phyloP scores from a whole-genome alignment of 2,113 vertebrate species.

The Colossoma macropomum region DNA sequence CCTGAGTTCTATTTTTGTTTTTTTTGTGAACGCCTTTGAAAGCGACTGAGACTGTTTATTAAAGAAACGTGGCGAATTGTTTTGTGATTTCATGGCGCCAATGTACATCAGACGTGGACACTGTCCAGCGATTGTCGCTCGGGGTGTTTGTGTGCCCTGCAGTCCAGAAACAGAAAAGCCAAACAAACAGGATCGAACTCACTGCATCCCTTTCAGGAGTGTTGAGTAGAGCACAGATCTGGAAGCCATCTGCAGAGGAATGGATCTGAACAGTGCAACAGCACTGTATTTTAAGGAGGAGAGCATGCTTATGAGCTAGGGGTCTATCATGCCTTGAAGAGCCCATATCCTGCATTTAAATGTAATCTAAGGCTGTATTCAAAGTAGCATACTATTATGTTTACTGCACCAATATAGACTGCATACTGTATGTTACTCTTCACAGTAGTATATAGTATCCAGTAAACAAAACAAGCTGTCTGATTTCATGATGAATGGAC shows the following conservation, averaged over 20 bases:
- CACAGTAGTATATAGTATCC: too few species aligned
- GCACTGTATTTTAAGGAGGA: too few species aligned
- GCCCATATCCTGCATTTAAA: too few species aligned
- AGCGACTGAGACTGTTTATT: neutral
- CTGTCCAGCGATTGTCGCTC: neutral
- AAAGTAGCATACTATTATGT: too few species aligned
- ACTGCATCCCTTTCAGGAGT: neutral
- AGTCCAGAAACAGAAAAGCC: neutral
- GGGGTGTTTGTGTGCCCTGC: neutral
- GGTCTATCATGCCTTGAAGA: too few species aligned
- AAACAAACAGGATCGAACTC: neutral
- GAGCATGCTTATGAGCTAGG: neutral
- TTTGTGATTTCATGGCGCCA: neutral
- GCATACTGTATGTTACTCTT: too few species aligned
- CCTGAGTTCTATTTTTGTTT: neutral
- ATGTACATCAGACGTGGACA: neutral
- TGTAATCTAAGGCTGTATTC: too few species aligned
- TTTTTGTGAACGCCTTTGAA: neutral
- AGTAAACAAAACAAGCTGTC: too few species aligned
- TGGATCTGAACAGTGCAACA: neutral
- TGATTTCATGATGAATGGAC: too few species aligned
- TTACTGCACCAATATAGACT: too few species aligned
- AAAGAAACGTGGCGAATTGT: neutral
- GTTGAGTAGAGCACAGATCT: neutral
- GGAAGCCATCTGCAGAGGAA: neutral